Conservation (phyloP, 2,888 invertebrate genomes). For the Drosophila ochracea region DNA sequence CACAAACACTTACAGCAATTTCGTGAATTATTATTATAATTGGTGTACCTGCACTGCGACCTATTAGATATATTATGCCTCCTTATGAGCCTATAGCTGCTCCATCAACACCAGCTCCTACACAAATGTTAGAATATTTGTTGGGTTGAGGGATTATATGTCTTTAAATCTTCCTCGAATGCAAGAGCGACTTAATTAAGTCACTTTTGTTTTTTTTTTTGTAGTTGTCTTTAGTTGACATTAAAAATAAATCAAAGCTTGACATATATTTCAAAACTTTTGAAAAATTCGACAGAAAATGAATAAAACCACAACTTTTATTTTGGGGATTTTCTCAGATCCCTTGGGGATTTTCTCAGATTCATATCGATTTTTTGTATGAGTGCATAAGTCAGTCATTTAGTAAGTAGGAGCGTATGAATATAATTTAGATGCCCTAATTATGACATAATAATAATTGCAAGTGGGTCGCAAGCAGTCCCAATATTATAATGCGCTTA, state of each 20-base stretch:
- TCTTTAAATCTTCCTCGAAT: no score
- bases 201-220: background rate
- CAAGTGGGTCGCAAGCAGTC: constrained; percentile 13
- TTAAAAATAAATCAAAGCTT: background rate
- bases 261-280: background rate
- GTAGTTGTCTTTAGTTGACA: background rate
- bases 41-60: no score
- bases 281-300: background rate
- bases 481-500: constrained; percentile 16
- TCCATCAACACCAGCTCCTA: no score
- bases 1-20: no score
- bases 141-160: no score
- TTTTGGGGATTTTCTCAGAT: background rate
- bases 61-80: no score
- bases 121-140: no score
- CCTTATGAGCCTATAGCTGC: no score
- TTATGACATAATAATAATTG: constrained; percentile 57
- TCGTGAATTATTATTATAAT: no score
- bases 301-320: background rate
- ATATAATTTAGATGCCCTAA: constrained; percentile 25
- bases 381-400: background rate
- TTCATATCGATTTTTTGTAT: background rate
- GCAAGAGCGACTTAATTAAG: no score
- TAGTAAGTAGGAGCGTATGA: constrained; percentile 6
- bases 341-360: background rate